Evolutionary conservation across 2,113 vertebrate genomes (phyloP), one percentile per base, ranked within the genome.

Genomic region (Gambusia holbrooki): DNA sequence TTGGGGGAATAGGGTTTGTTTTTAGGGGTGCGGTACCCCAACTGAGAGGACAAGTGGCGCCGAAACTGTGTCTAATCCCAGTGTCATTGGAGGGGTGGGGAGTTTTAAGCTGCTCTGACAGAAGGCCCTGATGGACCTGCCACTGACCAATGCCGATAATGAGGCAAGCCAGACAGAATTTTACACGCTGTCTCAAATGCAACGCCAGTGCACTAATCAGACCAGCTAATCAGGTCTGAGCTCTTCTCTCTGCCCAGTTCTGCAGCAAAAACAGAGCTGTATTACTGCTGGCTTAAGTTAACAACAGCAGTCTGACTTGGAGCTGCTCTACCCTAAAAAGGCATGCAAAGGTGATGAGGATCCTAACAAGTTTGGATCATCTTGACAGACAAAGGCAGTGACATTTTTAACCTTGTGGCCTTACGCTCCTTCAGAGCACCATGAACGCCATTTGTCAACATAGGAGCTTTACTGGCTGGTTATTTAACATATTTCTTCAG

Each of bases 171-270:
- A 92, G 91, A 88, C 90, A 85, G 80, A 87, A 87, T 88, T 91
- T 89, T 84, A 74, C 78, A 83, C 83, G 81, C 74, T 65, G 87
- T 87, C 90, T 89, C 79, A 76, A 85, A 74, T 15, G 64, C 82
- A 84, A 68, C 67, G 65, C 29, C 71, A 67, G 79, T 71, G 88
- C 76, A 71, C 83, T 87, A 90, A 91, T 89, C 89, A 81, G 83
- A 85, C 69, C 70, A 77, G 90, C 89, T 92, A 92, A 92, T 92
- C 91, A 82, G 87, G 90, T 92, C 89, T 92, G 89, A 93, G 90
- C 91, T 90, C 88, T 76, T 84, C 70, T 72, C 76, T 75, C 66
- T 63, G 71, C 51, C 27, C 22, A 27, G 1, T 69, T 68, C 65
- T 35, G 32, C 42, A 29, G 78, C 37, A 73, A 58, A 58, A 74